phyloP scores from a whole-genome alignment of 1,140 invertebrate species.

The Drosophila mayri region DNA sequence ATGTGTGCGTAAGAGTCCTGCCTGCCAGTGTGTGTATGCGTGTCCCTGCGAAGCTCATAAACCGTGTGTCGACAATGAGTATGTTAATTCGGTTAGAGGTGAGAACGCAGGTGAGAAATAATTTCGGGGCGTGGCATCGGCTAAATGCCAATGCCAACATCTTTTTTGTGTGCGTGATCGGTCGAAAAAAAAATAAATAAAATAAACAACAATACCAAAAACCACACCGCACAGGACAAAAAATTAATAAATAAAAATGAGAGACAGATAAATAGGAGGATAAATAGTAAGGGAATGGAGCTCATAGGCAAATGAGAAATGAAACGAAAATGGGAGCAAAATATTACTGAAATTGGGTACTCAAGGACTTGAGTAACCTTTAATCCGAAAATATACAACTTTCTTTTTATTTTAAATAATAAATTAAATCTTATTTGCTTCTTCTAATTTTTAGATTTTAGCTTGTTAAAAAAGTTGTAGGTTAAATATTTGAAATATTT shows the following conservation, averaged over 20 bases:
- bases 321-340: neutral
- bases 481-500: no score
- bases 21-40: conserved; percentile 7
- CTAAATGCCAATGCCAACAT: conserved; percentile 33
- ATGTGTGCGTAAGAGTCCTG: conserved; percentile 15
- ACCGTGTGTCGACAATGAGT: conserved; percentile 65
- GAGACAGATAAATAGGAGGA: conserved; percentile 6
- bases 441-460: no score
- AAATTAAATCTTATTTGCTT: no score
- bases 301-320: neutral
- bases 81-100: conserved; percentile 61
- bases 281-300: no score
- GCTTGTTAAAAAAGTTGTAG: no score
- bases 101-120: conserved; percentile 56
- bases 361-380: neutral
- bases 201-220: neutral
- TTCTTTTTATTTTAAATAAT: no score
- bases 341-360: neutral
- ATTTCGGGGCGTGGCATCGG: conserved; percentile 47
- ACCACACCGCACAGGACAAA: neutral
- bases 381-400: no score
- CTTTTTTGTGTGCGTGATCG: conserved; percentile 28
- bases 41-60: conserved; percentile 57
- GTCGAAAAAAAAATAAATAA: neutral
- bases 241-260: conserved; percentile 12